Percentiles rank a stretch among this genome's conserved stretches.
Conservation (phyloP, 2,888 invertebrate genomes). For the Cartodere bifasciata region DNA sequence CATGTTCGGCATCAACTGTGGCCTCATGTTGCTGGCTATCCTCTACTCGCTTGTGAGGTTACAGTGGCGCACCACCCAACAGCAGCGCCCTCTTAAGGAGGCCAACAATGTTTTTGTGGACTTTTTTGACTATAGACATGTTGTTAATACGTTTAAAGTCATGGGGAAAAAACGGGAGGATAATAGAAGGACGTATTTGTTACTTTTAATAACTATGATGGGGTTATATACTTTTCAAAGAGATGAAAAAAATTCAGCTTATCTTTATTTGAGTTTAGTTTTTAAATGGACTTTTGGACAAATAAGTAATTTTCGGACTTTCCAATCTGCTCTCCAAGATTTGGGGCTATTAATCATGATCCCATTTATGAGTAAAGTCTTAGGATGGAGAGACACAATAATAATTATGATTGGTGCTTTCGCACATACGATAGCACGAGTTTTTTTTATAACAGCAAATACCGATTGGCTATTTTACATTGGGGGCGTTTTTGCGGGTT, state of each 20-base stretch:
- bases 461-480: slow-evolving; percentile 47
- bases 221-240: slow-evolving; percentile 70
- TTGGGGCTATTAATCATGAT: slow-evolving; percentile 56
- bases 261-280: slow-evolving; percentile 57
- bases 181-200: slow-evolving; percentile 48
- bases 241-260: slow-evolving; percentile 66
- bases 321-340: slow-evolving; percentile 58
- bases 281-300: slow-evolving; percentile 57
- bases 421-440: slow-evolving; percentile 55
- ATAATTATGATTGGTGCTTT: slow-evolving; percentile 62
- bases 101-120: slow-evolving; percentile 45
- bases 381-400: slow-evolving; percentile 56
- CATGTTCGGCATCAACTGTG: slow-evolving; percentile 62
- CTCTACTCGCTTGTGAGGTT: slow-evolving; percentile 50
- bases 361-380: slow-evolving; percentile 54
- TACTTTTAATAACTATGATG: slow-evolving; percentile 62
- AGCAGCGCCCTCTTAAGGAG: slow-evolving; percentile 48
- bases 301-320: slow-evolving; percentile 60
- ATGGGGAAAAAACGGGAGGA: slow-evolving; percentile 45
- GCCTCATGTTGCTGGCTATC: slow-evolving; percentile 47
- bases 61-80: slow-evolving; percentile 56
- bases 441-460: slow-evolving; percentile 51
- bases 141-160: slow-evolving; percentile 48
- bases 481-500: slow-evolving; percentile 60
- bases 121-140: slow-evolving; percentile 60